phyloP scores from a whole-genome alignment of 2,113 vertebrate species.

The Eulemur macaco region DNA sequence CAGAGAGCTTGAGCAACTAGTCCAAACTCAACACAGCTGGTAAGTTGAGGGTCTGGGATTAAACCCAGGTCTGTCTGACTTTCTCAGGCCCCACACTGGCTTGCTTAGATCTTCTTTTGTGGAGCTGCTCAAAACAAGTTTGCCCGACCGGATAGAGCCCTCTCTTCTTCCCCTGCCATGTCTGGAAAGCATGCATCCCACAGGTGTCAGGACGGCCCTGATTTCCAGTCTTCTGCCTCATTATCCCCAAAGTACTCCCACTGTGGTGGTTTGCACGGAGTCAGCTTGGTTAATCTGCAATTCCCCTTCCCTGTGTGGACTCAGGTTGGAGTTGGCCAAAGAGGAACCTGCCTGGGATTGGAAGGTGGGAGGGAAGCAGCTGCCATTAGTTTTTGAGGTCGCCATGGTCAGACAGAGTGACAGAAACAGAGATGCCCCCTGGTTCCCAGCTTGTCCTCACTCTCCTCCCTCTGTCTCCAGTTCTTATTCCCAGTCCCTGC shows the following conservation, averaged over 20 bases:
- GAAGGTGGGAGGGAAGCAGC: not conserved
- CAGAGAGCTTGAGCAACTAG: not conserved
- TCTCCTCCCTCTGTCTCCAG: not conserved
- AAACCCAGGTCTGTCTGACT: not conserved
- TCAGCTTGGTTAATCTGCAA: not conserved
- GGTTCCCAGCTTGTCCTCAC: not conserved
- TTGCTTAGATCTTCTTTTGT: not conserved
- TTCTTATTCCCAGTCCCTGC: not conserved
- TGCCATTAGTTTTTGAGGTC: not conserved
- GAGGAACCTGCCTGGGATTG: not conserved
- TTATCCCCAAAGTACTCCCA: not conserved
- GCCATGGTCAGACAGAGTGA: not conserved
- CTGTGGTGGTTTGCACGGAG: too few species aligned
- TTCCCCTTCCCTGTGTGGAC: not conserved
- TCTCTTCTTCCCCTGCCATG: rapidly evolving
- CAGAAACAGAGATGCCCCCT: not conserved
- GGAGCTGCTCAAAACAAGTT: not conserved
- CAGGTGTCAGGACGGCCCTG: not conserved
- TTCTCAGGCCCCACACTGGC: not conserved
- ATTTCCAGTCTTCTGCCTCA: not conserved
- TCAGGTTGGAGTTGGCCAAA: not conserved
- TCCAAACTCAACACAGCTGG: not conserved
- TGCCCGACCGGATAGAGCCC: not conserved
- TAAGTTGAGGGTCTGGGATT: not conserved
- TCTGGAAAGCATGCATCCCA: not conserved